Conservation (phyloP, 2,113 vertebrate species). For the Nothoprocta pentlandii region DNA sequence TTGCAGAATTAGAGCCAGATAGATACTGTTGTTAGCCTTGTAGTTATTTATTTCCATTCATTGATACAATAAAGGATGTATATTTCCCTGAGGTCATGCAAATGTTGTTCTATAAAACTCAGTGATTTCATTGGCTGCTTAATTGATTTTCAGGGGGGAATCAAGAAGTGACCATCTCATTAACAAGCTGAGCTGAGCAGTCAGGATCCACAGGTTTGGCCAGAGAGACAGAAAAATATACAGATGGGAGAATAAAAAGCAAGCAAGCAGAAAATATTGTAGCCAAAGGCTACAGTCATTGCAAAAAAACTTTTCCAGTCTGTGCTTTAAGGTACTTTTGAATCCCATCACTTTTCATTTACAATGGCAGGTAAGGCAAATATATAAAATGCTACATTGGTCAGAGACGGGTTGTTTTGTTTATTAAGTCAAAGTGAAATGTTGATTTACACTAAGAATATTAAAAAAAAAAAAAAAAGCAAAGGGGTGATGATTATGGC, state of each 20-base stretch:
- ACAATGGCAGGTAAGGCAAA: slow-evolving; percentile 16
- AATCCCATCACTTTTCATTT: slow-evolving; percentile 37
- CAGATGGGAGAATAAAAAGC: neutral
- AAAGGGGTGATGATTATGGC: slow-evolving; percentile 25
- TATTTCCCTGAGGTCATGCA: neutral
- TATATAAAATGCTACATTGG: slow-evolving; percentile 21
- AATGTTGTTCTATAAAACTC: neutral
- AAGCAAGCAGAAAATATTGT: slow-evolving; percentile 13
- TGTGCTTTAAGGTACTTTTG: slow-evolving; percentile 18
- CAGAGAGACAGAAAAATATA: neutral
- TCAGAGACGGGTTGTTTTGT: slow-evolving; percentile 26
- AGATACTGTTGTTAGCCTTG: neutral
- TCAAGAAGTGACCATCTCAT: neutral
- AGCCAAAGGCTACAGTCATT: neutral
- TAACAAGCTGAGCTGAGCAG: neutral
- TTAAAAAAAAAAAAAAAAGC: neutral
- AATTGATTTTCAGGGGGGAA: slow-evolving; percentile 36
- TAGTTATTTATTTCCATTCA: neutral
- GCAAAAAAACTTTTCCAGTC: neutral
- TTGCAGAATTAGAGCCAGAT: neutral
- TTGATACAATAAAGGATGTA: neutral
- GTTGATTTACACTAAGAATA: slow-evolving; percentile 71
- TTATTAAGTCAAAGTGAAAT: slow-evolving; percentile 63
- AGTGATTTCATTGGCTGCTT: neutral
- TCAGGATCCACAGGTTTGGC: neutral